phyloP scores from a whole-genome alignment of 2,797 vertebrate species.

The Gymnoscopelus microlampas region DNA sequence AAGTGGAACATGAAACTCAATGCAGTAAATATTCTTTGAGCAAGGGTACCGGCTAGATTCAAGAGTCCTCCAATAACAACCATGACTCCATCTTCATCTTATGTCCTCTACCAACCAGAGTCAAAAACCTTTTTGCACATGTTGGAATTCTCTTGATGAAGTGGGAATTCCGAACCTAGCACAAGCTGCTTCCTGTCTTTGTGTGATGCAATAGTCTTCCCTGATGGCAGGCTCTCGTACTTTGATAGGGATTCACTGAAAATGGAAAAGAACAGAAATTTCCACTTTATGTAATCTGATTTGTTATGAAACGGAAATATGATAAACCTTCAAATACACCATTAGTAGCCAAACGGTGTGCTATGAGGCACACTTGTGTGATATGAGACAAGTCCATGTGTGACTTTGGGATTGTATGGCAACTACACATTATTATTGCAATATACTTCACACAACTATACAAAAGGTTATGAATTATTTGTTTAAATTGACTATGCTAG shows the following conservation, averaged over 20 bases:
- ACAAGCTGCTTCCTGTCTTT: constrained; percentile 78
- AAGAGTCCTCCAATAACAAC: constrained; percentile 8
- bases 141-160: constrained; percentile 96
- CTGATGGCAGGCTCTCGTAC: constrained; percentile 87
- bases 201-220: constrained; percentile 76
- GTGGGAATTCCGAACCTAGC: constrained; percentile 91
- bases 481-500: too few species aligned
- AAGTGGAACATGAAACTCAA: constrained; percentile 58
- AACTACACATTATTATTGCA: too few species aligned
- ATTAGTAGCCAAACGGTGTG: too few species aligned
- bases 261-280: constrained; percentile 1
- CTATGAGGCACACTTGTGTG: too few species aligned
- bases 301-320: too few species aligned
- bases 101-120: constrained; percentile 71
- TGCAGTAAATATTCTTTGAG: constrained; percentile 45
- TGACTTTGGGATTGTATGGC: too few species aligned
- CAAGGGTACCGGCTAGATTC: constrained; percentile 11
- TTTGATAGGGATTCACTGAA: constrained; percentile 85
- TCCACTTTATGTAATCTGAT: neutral
- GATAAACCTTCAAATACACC: too few species aligned
- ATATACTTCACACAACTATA: too few species aligned
- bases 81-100: constrained; percentile 19
- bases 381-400: too few species aligned
- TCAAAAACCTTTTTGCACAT: constrained; percentile 93
- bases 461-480: too few species aligned